Conservation (phyloP, 2,797 vertebrate genomes). For the Oceanodroma leucorhoa region DNA sequence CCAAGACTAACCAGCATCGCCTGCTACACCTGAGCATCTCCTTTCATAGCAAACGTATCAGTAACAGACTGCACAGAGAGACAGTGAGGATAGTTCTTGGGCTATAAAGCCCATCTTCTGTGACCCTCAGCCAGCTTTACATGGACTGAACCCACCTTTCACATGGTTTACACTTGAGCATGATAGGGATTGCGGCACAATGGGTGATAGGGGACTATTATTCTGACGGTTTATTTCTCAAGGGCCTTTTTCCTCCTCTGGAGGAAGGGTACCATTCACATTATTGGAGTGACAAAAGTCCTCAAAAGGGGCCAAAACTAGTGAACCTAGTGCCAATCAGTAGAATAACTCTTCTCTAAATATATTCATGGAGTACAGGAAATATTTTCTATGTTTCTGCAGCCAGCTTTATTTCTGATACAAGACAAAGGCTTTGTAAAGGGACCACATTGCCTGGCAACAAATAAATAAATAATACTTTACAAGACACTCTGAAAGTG, state of each 20-base stretch:
- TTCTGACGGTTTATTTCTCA: neutral
- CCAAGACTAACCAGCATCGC: neutral
- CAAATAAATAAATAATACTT: constrained; percentile 40
- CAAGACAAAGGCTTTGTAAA: neutral
- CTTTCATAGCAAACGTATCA: neutral
- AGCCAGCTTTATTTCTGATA: neutral
- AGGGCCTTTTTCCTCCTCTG: neutral
- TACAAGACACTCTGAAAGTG: neutral
- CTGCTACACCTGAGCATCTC: neutral
- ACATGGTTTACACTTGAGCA: neutral
- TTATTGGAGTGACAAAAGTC: neutral
- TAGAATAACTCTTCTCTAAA: neutral
- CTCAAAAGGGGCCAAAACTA: neutral
- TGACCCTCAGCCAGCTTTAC: neutral
- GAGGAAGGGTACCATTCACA: neutral
- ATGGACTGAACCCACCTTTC: neutral
- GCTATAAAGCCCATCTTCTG: neutral
- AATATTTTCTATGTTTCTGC: neutral
- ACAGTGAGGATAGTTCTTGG: neutral
- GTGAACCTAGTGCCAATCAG: neutral
- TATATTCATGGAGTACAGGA: neutral
- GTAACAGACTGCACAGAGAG: neutral
- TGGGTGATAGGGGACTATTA: neutral
- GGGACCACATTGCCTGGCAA: neutral
- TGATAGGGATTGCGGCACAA: neutral